A percentile compares a stretch with the other conserved stretches of the same genome.
phyloP scores from a whole-genome alignment of 2,113 vertebrate species.

The Gnathonemus longibarbis region DNA sequence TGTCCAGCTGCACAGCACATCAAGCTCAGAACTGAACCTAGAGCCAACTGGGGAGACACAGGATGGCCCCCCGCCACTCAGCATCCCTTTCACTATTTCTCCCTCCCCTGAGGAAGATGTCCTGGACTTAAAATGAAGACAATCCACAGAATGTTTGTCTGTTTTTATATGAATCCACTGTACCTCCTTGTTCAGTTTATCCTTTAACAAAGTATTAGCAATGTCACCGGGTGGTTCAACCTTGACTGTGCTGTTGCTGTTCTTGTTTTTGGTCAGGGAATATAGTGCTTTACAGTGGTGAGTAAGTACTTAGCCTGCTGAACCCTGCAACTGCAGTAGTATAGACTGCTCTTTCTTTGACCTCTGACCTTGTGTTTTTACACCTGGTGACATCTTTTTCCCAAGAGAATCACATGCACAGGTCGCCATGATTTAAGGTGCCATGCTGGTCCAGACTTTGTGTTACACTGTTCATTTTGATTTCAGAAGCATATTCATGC shows the following conservation, averaged over 20 bases:
- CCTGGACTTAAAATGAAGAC: slow-evolving; percentile 88
- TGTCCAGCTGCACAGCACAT: slow-evolving; percentile 55
- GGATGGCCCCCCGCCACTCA: slow-evolving; percentile 55
- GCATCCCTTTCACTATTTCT: slow-evolving; percentile 38
- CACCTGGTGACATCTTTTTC: slow-evolving; percentile 26
- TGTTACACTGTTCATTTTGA: not conserved
- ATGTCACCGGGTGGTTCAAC: not conserved
- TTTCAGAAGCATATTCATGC: not conserved
- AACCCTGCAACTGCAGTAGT: not conserved
- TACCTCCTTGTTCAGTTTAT: not conserved
- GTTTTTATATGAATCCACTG: not conserved
- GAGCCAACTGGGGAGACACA: slow-evolving; percentile 52
- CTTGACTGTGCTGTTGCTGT: not conserved
- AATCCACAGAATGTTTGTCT: slow-evolving; percentile 49
- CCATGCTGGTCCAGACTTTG: slow-evolving; percentile 31
- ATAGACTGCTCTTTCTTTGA: not conserved
- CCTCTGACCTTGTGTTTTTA: not conserved
- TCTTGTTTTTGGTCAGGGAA: not conserved
- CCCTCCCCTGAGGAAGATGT: slow-evolving; percentile 81
- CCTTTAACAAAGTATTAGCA: not conserved
- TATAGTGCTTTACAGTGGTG: not conserved
- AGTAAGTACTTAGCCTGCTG: not conserved
- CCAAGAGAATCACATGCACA: slow-evolving; percentile 29
- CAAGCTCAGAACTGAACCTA: slow-evolving; percentile 63
- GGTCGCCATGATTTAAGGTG: slow-evolving; percentile 40